Conservation (phyloP, 2,113 vertebrate genomes). For the Phaetusa simplex region DNA sequence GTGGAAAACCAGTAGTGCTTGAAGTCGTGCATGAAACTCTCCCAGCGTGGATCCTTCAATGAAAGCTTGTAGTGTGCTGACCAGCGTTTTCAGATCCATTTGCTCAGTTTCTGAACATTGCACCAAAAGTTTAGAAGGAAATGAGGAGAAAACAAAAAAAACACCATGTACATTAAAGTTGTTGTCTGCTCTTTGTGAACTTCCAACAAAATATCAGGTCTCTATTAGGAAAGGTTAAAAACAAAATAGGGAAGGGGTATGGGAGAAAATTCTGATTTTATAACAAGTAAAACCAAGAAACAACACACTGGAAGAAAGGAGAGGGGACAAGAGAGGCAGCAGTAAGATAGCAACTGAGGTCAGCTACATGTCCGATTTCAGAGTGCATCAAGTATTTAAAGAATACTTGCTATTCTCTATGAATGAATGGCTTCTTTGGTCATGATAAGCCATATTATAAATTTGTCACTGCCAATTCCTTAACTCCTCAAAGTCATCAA, state of each 20-base stretch:
- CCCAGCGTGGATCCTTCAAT: conserved; percentile 91
- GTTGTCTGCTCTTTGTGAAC: neutral
- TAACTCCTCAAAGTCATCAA: neutral
- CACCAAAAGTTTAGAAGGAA: neutral
- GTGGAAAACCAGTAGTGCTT: conserved; percentile 89
- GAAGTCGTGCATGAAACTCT: conserved; percentile 85
- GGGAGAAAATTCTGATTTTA: neutral
- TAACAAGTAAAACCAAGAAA: neutral
- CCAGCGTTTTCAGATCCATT: conserved; percentile 75
- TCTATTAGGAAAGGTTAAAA: neutral
- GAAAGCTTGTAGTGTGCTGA: conserved; percentile 88
- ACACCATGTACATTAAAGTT: neutral
- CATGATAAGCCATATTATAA: neutral
- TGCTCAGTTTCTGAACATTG: conserved; percentile 53
- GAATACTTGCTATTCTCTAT: neutral
- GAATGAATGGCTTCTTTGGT: neutral
- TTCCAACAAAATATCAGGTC: neutral
- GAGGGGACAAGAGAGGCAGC: neutral
- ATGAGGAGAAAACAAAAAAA: neutral
- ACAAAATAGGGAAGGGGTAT: neutral
- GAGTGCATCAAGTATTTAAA: neutral
- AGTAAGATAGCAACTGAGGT: neutral
- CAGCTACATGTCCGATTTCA: neutral
- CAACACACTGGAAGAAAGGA: neutral
- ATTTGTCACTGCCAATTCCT: neutral